Base-by-base conservation (phyloP, 1,140 invertebrate genomes). In the Bombus picipes region DNA sequence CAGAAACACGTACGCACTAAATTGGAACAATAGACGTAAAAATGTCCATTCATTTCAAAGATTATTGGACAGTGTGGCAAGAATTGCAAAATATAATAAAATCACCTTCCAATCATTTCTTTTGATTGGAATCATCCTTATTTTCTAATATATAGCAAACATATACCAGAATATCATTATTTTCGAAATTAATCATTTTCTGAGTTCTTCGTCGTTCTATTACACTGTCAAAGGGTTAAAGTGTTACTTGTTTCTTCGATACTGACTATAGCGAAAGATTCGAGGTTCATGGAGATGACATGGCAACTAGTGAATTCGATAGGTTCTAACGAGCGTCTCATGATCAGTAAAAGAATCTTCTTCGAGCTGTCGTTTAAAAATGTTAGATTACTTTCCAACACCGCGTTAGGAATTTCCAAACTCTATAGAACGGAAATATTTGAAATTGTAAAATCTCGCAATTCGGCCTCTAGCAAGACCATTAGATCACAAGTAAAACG, bases 311-410 rank as follows among this genome's bases (percentile, higher is more conserved):
- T 81, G n/a, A 90, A 83, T 62, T 88, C 78, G 4, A 90, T 83
- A 9, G 88, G 88, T 12, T 32, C 25, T 47, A 66, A 43, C 8
- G 81, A 37, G 1, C 89, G 83, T 72, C 18, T 80, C 71, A 79
- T 89, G 34, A 90, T 81, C 47, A 83, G 39, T 39, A 88, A 28
- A 18, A 90, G 74, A 34, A 66, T 85, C 3, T 65, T 70, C 9
- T 73, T 81, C 18, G n/a, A 32, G 18, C 22, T 75, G 15, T 70
- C 37, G 32, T 47, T n/a, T 28, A 90, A 47, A 1, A 28, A 28
- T 1, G 59, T 12, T 82, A 91, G 91, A 15, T 92, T 70, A 77
- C 89, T 90, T 28, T 89, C 68, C 25, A 89, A 87, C 71, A 91
- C 79, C 1, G 65, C 74, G 34, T 87, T 68, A 6, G 83, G 10